phyloP scores from a whole-genome alignment of 23 tunicate species.

The Phallusia fumigata region DNA sequence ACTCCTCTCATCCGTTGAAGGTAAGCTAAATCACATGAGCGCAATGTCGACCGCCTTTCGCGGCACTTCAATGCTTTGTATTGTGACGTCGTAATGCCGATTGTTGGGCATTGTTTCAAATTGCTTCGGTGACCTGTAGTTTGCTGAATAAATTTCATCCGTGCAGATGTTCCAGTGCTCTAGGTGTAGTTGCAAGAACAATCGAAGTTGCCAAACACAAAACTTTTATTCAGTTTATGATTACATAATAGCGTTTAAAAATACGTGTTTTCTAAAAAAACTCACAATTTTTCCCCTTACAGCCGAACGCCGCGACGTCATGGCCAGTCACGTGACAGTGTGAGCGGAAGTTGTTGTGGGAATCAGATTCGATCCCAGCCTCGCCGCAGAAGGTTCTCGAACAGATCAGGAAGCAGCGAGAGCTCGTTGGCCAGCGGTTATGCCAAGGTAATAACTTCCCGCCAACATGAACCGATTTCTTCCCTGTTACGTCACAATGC shows the following conservation, averaged over 20 bases:
- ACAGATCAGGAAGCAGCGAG: conserved; percentile 23
- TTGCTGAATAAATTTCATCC: too few relatives aligned
- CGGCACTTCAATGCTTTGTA: too few relatives aligned
- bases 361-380: not conserved
- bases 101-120: too few relatives aligned
- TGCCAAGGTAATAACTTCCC: conserved; percentile 22
- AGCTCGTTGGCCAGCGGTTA: conserved; percentile 21
- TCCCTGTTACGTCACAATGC: not conserved
- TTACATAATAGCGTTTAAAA: not conserved
- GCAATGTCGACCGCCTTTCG: too few relatives aligned
- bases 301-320: not conserved
- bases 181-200: too few relatives aligned
- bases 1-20: not conserved
- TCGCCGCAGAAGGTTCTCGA: conserved; percentile 1
- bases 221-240: too few relatives aligned
- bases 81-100: too few relatives aligned
- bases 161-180: too few relatives aligned
- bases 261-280: too few relatives aligned
- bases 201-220: too few relatives aligned
- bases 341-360: not conserved
- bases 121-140: too few relatives aligned
- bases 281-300: too few relatives aligned
- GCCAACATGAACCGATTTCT: not conserved
- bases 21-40: not conserved
- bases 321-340: not conserved